Evolutionary conservation across 2,113 vertebrate species (phyloP).

Genomic region (Phaethon lepturus): DNA sequence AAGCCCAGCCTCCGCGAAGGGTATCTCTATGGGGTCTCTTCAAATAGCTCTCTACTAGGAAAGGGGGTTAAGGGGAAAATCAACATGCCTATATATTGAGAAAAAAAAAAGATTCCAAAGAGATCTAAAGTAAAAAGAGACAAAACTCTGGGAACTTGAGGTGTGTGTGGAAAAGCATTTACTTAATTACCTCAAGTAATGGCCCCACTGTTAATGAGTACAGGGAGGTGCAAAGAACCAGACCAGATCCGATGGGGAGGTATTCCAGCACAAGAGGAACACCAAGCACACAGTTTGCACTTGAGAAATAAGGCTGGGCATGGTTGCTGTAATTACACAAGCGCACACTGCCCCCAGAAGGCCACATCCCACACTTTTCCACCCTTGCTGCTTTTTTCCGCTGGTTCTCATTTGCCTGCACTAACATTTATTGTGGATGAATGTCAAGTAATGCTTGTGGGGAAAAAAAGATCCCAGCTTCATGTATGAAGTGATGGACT

Average conservation of each 20-base stretch:
- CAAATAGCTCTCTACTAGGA: neutral
- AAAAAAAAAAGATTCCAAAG: neutral
- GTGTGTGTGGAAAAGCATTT: neutral
- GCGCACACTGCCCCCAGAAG: conserved; percentile 33
- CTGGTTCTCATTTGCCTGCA: neutral
- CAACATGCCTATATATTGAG: neutral
- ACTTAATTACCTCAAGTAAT: neutral
- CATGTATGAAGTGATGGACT: neutral
- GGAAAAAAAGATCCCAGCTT: neutral
- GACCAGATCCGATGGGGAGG: neutral
- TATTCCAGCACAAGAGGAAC: neutral
- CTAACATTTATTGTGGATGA: neutral
- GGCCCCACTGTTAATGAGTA: neutral
- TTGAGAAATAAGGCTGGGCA: neutral
- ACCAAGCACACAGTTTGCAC: neutral
- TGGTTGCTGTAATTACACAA: neutral
- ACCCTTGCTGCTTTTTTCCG: neutral
- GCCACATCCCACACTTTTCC: neutral
- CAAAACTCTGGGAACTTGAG: neutral
- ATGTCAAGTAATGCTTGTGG: neutral
- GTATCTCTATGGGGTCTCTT: neutral
- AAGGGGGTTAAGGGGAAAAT: neutral
- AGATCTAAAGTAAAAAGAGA: neutral
- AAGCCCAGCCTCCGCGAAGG: neutral
- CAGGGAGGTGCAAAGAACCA: neutral